Percentiles rank a stretch among this genome's conserved stretches.
Evolutionary conservation across 2,888 invertebrate species (phyloP).

Genomic region (Zaprionus bogoriensis): DNA sequence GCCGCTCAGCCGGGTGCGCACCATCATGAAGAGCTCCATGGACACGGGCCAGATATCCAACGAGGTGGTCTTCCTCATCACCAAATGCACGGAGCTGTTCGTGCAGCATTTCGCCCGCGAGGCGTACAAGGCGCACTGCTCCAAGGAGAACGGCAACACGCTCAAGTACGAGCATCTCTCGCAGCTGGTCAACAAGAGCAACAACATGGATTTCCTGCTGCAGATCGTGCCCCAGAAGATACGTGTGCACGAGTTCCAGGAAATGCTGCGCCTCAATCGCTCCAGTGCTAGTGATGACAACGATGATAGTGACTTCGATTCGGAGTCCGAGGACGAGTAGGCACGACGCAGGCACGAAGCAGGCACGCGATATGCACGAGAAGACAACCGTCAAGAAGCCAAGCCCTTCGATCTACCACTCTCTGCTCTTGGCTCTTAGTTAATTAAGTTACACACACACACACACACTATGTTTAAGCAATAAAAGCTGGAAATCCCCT

Average conservation of each 20-base stretch:
- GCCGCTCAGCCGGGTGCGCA: slow-evolving; percentile 78
- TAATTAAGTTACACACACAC: no score
- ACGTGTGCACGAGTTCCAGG: slow-evolving; percentile 79
- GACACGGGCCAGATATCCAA: slow-evolving; percentile 79
- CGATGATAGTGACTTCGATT: slow-evolving; percentile 31
- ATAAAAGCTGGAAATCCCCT: no score
- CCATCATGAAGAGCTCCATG: slow-evolving; percentile 82
- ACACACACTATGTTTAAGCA: no score
- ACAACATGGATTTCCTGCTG: slow-evolving; percentile 78
- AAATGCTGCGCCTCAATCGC: slow-evolving; percentile 62
- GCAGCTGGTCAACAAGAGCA: slow-evolving; percentile 69
- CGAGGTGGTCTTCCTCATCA: slow-evolving; percentile 79
- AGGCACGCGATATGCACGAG: no score
- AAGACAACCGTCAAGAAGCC: no score
- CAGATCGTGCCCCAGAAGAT: slow-evolving; percentile 82
- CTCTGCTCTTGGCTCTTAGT: no score
- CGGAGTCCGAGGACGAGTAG: slow-evolving; percentile 32
- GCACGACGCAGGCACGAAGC: no score
- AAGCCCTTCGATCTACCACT: no score
- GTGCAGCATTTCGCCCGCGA: slow-evolving; percentile 78
- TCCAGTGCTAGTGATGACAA: slow-evolving; percentile 45
- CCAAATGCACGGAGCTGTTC: slow-evolving; percentile 80
- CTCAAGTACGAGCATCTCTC: slow-evolving; percentile 80
- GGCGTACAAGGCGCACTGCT: slow-evolving; percentile 56
- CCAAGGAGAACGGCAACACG: slow-evolving; percentile 41